These are phyloP conservation scores for Glyptemys insculpta DNA, from an alignment of 2,797 vertebrate genomes.

Conservation along the genomic window DNA sequence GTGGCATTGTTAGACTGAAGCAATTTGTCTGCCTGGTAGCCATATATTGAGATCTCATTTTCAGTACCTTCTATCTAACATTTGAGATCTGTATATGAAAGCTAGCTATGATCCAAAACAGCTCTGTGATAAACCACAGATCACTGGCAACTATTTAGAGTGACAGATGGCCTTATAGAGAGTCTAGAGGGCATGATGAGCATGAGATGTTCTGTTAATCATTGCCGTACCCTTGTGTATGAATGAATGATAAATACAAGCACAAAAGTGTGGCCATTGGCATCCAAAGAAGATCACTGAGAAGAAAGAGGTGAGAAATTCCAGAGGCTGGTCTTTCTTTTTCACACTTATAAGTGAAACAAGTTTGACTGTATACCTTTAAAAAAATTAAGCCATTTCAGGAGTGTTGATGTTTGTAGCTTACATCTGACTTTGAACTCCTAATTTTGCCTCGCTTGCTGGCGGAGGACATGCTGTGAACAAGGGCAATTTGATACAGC, in stretches of 20 bases:
- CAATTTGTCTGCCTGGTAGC: slow-evolving; percentile 65
- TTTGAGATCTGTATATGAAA: not conserved
- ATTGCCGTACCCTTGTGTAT: not conserved
- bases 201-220: slow-evolving; percentile 5
- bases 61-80: not conserved
- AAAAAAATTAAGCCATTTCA: slow-evolving; percentile 38
- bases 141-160: slow-evolving; percentile 47
- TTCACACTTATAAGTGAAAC: slow-evolving; percentile 2
- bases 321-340: slow-evolving; percentile 12
- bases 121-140: slow-evolving; percentile 42
- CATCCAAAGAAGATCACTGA: slow-evolving; percentile 34
- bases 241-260: slow-evolving; percentile 28
- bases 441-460: slow-evolving; percentile 12
- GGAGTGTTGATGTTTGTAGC: slow-evolving; percentile 26
- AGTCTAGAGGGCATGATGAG: slow-evolving; percentile 40
- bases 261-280: not conserved
- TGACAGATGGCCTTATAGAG: slow-evolving; percentile 53
- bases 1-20: slow-evolving; percentile 62
- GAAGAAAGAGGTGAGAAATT: not conserved
- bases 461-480: not conserved
- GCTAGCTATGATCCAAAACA: slow-evolving; percentile 72
- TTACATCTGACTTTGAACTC: slow-evolving; percentile 49
- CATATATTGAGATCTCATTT: slow-evolving; percentile 74
- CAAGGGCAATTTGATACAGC: slow-evolving; percentile 27
- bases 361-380: not conserved